phyloP scores from a whole-genome alignment of 2,888 invertebrate genomes.

The Sarcophaga carnaria region DNA sequence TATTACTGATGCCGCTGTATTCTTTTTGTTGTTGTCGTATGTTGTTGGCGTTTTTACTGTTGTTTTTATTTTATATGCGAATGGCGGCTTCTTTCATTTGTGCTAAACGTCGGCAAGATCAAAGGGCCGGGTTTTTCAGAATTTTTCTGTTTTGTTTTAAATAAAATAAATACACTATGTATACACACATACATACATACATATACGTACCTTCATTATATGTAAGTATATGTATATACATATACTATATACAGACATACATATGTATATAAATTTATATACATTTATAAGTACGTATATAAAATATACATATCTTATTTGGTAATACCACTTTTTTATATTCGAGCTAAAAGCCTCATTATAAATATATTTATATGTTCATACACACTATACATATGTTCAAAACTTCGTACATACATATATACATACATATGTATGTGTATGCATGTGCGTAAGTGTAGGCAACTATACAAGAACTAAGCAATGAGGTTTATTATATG shows the following conservation, averaged over 20 bases:
- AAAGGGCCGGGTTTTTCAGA: slow-evolving; percentile 24
- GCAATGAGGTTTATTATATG: not conserved
- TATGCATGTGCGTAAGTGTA: not conserved
- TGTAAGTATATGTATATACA: too few species aligned
- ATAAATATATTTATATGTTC: not conserved
- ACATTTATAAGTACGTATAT: not conserved
- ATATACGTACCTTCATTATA: not conserved
- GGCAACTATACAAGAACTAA: too few species aligned
- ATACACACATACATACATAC: not conserved
- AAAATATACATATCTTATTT: slow-evolving; percentile 22
- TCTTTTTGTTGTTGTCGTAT: not conserved
- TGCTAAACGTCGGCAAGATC: slow-evolving; percentile 60
- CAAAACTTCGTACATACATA: too few species aligned
- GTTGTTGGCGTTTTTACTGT: slow-evolving; percentile 12
- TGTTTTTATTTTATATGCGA: slow-evolving; percentile 53
- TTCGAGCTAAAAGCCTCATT: slow-evolving; percentile 33
- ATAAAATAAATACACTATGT: not conserved
- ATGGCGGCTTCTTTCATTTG: slow-evolving; percentile 53
- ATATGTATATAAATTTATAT: not conserved
- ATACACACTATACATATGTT: not conserved
- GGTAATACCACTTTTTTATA: slow-evolving; percentile 43
- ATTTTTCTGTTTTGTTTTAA: slow-evolving; percentile 5
- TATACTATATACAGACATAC: not conserved
- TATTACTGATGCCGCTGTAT: not conserved
- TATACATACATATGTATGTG: not conserved